Evolutionary conservation across 2,888 invertebrate species (phyloP).

Genomic region (Tipula lateralis): DNA sequence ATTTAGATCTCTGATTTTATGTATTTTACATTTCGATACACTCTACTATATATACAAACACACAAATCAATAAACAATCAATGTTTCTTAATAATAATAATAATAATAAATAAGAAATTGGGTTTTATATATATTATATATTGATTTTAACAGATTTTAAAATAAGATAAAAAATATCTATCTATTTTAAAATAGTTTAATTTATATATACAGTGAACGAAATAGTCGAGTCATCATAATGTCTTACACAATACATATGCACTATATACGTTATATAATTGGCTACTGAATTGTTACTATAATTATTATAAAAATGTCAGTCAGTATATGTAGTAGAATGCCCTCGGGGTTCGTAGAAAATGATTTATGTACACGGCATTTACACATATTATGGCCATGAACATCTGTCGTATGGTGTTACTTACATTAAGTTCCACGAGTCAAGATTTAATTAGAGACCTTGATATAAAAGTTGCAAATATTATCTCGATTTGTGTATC

Average conservation of each 20-base stretch:
- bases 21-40: neutral
- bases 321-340: neutral
- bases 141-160: neutral
- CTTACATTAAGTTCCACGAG: constrained; percentile 7
- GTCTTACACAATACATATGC: neutral
- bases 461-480: neutral
- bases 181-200: neutral
- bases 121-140: neutral
- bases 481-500: neutral
- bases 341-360: neutral
- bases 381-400: neutral
- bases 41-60: neutral
- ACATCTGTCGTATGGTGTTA: neutral
- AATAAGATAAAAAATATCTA: neutral
- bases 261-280: neutral
- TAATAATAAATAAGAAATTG: constrained; percentile 13
- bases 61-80: neutral
- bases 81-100: neutral
- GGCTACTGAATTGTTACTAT: neutral
- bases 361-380: neutral
- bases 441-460: constrained; percentile 24
- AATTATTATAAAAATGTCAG: neutral
- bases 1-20: neutral
- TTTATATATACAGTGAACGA: neutral
- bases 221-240: neutral